A percentile compares a stretch with the other conserved stretches of the same genome.
Conservation (phyloP, 2,888 invertebrate genomes). For the Epicampocera succincta region DNA sequence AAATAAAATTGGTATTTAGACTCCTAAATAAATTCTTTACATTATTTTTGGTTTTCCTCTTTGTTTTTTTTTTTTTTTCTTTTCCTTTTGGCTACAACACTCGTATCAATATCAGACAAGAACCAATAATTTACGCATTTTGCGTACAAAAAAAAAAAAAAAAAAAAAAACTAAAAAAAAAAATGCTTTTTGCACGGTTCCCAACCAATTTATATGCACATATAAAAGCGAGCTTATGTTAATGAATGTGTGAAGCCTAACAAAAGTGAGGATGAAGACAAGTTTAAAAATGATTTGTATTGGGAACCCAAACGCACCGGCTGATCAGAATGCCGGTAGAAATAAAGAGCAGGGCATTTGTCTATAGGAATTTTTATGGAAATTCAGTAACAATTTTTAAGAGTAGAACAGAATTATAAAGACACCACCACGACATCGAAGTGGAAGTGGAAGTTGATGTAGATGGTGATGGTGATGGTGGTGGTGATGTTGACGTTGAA, state of each 20-base stretch:
- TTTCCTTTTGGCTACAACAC: not conserved
- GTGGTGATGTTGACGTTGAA: too few species aligned
- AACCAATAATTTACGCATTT: conserved; percentile 2
- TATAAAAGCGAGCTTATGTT: conserved; percentile 44
- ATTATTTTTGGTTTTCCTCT: not conserved
- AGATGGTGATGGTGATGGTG: too few species aligned
- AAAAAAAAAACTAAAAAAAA: conserved; percentile 18
- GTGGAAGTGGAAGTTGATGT: too few species aligned
- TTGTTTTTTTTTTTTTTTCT: not conserved
- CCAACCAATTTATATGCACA: conserved; percentile 58
- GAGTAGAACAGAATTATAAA: not conserved
- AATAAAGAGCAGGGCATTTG: not conserved
- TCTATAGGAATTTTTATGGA: not conserved
- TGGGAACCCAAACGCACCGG: conserved; percentile 8
- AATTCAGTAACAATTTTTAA: not conserved
- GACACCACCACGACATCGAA: not conserved
- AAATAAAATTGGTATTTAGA: not conserved
- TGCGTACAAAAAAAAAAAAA: not conserved
- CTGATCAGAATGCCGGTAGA: not conserved
- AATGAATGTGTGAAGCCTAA: conserved; percentile 24
- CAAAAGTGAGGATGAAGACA: conserved; percentile 17
- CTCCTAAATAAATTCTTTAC: too few species aligned
- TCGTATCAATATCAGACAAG: not conserved
- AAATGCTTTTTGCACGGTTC: conserved; percentile 39
- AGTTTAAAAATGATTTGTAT: conserved; percentile 13